A percentile compares a stretch with the other conserved stretches of the same genome.
phyloP scores from a whole-genome alignment of 2,797 vertebrate species.

The Molossus molossus region DNA sequence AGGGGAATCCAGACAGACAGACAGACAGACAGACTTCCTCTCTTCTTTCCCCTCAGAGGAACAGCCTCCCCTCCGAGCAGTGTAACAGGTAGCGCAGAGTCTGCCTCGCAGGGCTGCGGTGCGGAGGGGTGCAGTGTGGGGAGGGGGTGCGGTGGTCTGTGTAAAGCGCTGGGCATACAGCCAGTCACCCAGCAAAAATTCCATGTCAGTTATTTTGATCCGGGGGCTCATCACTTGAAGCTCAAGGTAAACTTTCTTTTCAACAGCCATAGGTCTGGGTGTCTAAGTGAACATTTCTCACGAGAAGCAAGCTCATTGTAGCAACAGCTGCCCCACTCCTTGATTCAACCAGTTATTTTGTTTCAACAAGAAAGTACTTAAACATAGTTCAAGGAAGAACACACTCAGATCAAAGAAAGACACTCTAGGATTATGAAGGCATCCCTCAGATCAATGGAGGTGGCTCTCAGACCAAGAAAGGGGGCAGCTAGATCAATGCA shows the following conservation, averaged over 20 bases:
- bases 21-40: not conserved
- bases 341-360: not conserved
- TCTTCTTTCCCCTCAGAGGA: not conserved
- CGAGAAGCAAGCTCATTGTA: not conserved
- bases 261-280: not conserved
- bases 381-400: not conserved
- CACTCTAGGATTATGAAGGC: not conserved
- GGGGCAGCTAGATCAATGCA: not conserved
- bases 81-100: not conserved
- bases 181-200: not conserved
- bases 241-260: not conserved
- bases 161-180: not conserved
- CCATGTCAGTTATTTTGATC: not conserved
- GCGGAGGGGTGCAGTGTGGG: not conserved
- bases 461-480: not conserved
- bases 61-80: not conserved
- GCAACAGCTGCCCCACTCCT: not conserved
- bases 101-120: fast-evolving
- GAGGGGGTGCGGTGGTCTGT: not conserved
- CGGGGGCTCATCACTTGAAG: not conserved
- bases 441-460: not conserved
- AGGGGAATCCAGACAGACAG: fast-evolving
- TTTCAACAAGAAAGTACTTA: not conserved
- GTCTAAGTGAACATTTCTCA: not conserved
- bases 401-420: not conserved